Evolutionary conservation across 2,113 vertebrate species (phyloP).

Genomic region (Machaerirhynchus nigripectus): DNA sequence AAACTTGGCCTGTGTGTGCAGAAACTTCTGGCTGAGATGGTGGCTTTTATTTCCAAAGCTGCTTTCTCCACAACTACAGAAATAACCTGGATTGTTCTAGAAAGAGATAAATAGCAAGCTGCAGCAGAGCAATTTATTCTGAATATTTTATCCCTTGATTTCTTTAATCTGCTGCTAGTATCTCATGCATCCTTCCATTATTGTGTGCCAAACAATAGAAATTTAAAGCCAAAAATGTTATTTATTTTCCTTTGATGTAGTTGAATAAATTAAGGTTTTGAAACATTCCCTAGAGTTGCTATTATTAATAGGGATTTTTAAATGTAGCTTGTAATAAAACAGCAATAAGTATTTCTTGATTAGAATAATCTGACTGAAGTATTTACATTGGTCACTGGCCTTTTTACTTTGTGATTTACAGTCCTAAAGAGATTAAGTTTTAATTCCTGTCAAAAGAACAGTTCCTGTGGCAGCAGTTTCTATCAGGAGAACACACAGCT

Average conservation of each 20-base stretch:
- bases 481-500: not conserved
- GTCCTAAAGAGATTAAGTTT: not conserved
- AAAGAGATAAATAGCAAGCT: not conserved
- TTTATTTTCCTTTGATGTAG: not conserved
- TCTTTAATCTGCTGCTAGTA: not conserved
- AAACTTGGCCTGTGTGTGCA: not conserved
- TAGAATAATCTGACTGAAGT: conserved; percentile 26
- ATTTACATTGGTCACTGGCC: not conserved
- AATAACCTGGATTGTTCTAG: not conserved
- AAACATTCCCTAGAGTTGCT: not conserved
- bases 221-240: not conserved
- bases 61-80: not conserved
- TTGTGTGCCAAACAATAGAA: not conserved
- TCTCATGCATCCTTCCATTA: not conserved
- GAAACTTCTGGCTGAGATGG: not conserved
- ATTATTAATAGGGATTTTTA: not conserved
- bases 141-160: not conserved
- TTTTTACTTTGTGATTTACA: not conserved
- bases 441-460: not conserved
- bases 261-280: not conserved
- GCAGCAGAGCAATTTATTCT: not conserved
- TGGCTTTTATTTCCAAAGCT: not conserved
- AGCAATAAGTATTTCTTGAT: not conserved
- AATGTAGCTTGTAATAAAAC: not conserved
- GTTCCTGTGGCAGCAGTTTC: not conserved